Evolutionary conservation across 1,140 invertebrate genomes (phyloP), one percentile per base, ranked within the genome.

Genomic region (Drosophila pectinifera): DNA sequence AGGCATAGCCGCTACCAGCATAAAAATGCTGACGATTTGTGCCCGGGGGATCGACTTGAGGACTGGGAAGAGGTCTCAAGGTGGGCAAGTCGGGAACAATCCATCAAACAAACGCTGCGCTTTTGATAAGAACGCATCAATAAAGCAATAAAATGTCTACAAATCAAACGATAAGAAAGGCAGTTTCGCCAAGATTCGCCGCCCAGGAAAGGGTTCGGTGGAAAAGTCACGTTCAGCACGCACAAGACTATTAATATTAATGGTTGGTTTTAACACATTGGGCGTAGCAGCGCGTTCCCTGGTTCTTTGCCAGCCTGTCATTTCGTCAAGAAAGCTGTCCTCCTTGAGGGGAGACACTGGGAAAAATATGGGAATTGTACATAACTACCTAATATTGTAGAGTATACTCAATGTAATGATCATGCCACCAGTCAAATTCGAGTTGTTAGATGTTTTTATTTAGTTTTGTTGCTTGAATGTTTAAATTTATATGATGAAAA

Each of bases 121-220:
- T 90, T 91, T 80, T 73, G 79, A 90, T 90, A 80, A 86, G 81
- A 83, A 73, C 55, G 77, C 88, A 90, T 91, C 88, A 91, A 91
- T 91, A 91, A 88, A 91, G 88, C 77, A 91, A 91, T 91, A 91
- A 91, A 91, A 81, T 78, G 83, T 84, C 79, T 91, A 76, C 88
- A 91, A 91, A 88, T 90, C 86, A 86, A 86, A 79, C 79, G 84
- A 86, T 86, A 86, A 86, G 84, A 75, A 67, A 51, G 51, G 38
- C 62, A 59, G 68, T 82, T 81, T 69, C 31, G 79, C 45, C 78
- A 80, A 80, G 78, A 80, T 62, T 73, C 26, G 59, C 48, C 36
- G 41, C 28, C 26, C 11, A 38, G 22, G 74, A 84, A 90, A 75
- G 86, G 88, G 88, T 90, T 86, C 79, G 43, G 62, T 61, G 79